These are phyloP conservation scores for Heliothis virescens DNA, from an alignment of 1,140 invertebrate genomes.

Conservation along the genomic window DNA sequence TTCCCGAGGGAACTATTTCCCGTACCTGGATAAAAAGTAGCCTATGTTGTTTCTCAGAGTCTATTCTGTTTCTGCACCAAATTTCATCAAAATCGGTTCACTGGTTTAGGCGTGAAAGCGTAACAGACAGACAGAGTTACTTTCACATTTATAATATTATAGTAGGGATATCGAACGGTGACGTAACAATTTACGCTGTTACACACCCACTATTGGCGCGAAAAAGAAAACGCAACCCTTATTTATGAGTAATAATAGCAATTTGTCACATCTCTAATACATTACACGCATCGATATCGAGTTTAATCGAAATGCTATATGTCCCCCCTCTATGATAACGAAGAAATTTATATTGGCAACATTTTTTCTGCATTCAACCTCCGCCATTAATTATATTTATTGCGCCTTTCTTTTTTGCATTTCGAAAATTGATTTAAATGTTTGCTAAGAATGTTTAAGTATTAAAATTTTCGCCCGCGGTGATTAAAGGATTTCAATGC, in stretches of 20 bases:
- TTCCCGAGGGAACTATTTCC: no score
- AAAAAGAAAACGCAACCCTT: constrained; percentile 56
- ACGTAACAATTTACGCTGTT: constrained; percentile 35
- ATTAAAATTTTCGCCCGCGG: neutral
- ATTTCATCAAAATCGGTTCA: no score
- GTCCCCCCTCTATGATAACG: constrained; percentile 1
- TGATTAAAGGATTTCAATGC: neutral
- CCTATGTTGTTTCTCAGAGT: no score
- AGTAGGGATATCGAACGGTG: constrained; percentile 15
- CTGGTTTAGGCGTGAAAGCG: no score
- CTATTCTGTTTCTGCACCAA: no score
- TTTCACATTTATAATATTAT: no score
- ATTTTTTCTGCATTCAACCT: neutral
- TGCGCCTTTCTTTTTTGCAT: neutral
- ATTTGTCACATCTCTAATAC: constrained; percentile 54
- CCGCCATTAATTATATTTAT: constrained; percentile 11
- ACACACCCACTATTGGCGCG: constrained; percentile 49
- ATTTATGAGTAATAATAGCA: constrained; percentile 68
- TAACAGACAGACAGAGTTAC: no score
- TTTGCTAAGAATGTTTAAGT: neutral
- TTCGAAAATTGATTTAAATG: neutral
- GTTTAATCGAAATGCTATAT: constrained; percentile 38
- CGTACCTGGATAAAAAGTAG: no score
- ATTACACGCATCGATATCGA: constrained; percentile 39
- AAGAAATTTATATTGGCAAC: constrained; percentile 27